A percentile compares a stretch with the other conserved stretches of the same genome.
phyloP scores from a whole-genome alignment of 2,113 vertebrate species.

The Anarhynchus alexandrinus region DNA sequence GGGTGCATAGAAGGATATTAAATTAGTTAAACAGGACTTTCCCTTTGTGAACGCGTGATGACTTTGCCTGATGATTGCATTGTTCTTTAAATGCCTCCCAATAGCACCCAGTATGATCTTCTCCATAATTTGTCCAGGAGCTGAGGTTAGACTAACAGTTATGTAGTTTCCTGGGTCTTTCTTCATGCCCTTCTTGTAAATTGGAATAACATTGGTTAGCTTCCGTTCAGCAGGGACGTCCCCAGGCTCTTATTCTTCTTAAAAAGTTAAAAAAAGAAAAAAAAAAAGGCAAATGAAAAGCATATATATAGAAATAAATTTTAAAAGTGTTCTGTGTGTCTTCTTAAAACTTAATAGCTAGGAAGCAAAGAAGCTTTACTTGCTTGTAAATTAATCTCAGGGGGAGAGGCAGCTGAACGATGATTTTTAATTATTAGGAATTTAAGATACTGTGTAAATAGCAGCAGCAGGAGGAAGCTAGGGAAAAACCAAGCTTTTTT shows the following conservation, averaged over 20 bases:
- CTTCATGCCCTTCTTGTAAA: background rate
- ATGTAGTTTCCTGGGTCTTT: background rate
- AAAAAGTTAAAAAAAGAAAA: too few species aligned
- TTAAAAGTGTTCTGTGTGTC: background rate
- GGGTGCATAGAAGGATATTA: fast-evolving
- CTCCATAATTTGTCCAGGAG: background rate
- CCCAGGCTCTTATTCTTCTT: background rate
- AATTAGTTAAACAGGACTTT: background rate
- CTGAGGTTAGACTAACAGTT: background rate
- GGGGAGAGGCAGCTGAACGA: background rate
- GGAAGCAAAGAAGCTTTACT: background rate
- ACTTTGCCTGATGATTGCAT: background rate
- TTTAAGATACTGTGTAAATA: background rate
- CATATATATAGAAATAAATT: background rate
- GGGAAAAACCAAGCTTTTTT: background rate
- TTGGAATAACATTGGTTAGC: background rate
- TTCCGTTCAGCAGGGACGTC: background rate
- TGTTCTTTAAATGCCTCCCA: background rate
- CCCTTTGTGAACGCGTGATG: fast-evolving
- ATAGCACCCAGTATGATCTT: background rate
- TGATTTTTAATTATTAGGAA: constrained; percentile 12
- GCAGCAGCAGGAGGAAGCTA: background rate
- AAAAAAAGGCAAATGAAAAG: background rate
- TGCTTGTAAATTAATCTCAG: background rate
- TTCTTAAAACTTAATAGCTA: background rate